These are phyloP conservation scores for Sterna hirundo DNA, from an alignment of 2,113 vertebrate genomes.

Conservation along the genomic window DNA sequence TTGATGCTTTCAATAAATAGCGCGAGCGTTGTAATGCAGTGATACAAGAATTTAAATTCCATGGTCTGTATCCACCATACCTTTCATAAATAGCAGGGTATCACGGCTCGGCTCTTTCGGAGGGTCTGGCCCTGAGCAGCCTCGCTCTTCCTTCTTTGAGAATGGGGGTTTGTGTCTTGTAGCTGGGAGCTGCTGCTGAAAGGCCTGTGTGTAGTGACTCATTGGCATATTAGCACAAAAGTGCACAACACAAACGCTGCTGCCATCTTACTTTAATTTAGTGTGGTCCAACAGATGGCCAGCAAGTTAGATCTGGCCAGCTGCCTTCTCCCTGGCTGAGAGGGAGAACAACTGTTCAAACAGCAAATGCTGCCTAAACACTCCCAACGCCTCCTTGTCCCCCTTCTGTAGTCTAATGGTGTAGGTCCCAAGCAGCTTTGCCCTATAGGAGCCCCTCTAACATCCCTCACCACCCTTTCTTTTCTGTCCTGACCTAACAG, in stretches of 20 bases:
- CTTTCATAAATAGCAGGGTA: background rate
- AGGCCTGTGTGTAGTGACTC: slow-evolving; percentile 14
- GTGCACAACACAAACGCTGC: slow-evolving; percentile 6
- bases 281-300: slow-evolving; percentile 62
- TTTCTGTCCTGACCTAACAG: background rate
- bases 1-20: background rate
- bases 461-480: background rate
- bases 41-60: background rate
- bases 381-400: background rate
- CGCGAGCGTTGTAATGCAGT: background rate
- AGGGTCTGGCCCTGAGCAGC: background rate
- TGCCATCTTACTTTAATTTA: slow-evolving; percentile 6
- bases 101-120: rapidly evolving
- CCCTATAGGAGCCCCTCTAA: background rate
- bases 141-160: background rate
- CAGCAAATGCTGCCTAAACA: slow-evolving; percentile 10
- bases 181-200: background rate
- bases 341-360: slow-evolving; percentile 24
- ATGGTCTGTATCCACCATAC: background rate
- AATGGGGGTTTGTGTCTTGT: background rate
- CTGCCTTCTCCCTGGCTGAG: slow-evolving; percentile 38
- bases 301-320: slow-evolving; percentile 48
- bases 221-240: background rate
- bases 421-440: background rate
- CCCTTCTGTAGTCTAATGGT: background rate